Evolutionary conservation across 1,140 invertebrate genomes (phyloP).

Genomic region (Ceratosolen solmsi): DNA sequence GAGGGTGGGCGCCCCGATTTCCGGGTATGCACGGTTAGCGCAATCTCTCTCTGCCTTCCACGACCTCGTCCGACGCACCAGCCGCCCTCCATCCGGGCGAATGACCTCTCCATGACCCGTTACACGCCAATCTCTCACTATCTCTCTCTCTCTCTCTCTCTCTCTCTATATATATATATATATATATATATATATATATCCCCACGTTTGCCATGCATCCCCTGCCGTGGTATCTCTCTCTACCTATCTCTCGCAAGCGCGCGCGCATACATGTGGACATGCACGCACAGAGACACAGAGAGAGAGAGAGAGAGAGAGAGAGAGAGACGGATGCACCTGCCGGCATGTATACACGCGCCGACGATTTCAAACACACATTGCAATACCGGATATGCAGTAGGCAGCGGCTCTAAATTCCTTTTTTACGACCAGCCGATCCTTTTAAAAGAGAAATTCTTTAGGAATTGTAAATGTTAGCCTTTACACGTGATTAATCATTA

Average conservation of each 20-base stretch:
- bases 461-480: not conserved
- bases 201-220: not conserved
- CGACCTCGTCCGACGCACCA: constrained; percentile 41
- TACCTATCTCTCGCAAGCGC: too few species aligned
- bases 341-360: not conserved
- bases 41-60: constrained; percentile 27
- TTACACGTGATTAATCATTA: not conserved
- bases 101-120: constrained; percentile 36
- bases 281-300: too few species aligned
- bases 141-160: not conserved
- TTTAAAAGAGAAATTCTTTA: not conserved
- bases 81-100: constrained; percentile 35
- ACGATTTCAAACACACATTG: not conserved
- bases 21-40: constrained; percentile 28
- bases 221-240: too few species aligned
- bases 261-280: too few species aligned
- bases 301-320: too few species aligned
- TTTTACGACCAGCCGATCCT: not conserved
- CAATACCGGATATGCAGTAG: too few species aligned
- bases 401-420: not conserved
- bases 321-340: too few species aligned
- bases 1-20: constrained; percentile 29
- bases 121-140: not conserved
- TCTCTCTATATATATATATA: too few species aligned
- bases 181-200: too few species aligned